A percentile compares a stretch with the other conserved stretches of the same genome.
These are phyloP conservation scores for Sinocyclocheilus anshuiensis DNA, from an alignment of 2,113 vertebrate genomes.

Conservation along the genomic window DNA sequence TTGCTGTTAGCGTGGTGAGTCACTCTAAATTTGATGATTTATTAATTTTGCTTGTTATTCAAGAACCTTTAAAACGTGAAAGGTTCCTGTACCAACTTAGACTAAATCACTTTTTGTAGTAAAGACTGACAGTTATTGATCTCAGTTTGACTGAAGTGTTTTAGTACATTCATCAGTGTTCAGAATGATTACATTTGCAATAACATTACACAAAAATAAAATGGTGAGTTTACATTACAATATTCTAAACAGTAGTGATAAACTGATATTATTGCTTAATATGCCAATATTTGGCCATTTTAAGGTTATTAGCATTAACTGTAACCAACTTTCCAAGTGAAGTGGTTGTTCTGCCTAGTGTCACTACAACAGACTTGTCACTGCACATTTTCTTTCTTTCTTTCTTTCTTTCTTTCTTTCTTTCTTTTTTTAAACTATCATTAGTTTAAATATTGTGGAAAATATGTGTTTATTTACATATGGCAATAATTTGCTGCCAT, in stretches of 20 bases:
- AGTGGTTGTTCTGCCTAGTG: background rate
- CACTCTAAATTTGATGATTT: background rate
- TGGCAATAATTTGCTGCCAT: background rate
- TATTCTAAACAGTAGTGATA: background rate
- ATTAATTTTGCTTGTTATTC: background rate
- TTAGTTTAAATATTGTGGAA: background rate
- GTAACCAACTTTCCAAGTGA: background rate
- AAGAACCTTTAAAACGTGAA: background rate
- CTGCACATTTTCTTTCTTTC: no score
- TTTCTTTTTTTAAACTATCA: no score
- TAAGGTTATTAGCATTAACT: background rate
- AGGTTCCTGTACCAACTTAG: background rate
- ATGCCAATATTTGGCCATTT: background rate
- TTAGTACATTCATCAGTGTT: background rate
- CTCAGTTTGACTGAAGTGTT: background rate
- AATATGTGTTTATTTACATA: background rate
- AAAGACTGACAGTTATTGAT: background rate
- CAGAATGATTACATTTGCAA: background rate
- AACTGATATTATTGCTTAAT: background rate
- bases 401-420: no score
- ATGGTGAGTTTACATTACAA: background rate
- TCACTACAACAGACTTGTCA: background rate
- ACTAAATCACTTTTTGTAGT: background rate
- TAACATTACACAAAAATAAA: background rate
- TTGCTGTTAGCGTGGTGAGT: background rate